Conservation (phyloP, 2,797 vertebrate genomes). For the Discoglossus pictus region DNA sequence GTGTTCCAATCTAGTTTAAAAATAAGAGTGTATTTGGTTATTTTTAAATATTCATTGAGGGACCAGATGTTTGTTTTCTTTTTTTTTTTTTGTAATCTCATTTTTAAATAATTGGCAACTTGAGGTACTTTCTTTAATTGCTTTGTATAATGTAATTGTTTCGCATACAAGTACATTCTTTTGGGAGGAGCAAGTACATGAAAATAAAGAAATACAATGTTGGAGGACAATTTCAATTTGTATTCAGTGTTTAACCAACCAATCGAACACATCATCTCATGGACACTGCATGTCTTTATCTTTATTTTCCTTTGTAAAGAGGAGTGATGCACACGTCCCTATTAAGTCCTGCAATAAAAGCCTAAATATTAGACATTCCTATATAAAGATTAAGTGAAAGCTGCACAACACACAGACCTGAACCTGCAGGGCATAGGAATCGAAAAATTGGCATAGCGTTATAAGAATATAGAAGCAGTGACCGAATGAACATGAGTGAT, state of each 20-base stretch:
- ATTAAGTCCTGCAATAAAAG: too few relatives aligned
- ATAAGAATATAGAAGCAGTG: too few relatives aligned
- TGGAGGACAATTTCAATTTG: slow-evolving; percentile 55
- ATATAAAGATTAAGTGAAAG: too few relatives aligned
- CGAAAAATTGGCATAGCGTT: too few relatives aligned
- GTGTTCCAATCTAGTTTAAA: slow-evolving; percentile 88
- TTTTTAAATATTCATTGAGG: slow-evolving; percentile 86
- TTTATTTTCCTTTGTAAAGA: too few relatives aligned
- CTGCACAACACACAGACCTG: too few relatives aligned
- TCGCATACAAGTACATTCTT: slow-evolving; percentile 98
- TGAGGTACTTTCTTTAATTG: slow-evolving; percentile 99
- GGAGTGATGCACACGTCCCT: too few relatives aligned
- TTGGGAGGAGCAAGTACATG: slow-evolving; percentile 94
- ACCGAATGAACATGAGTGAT: too few relatives aligned
- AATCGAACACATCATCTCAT: too few relatives aligned
- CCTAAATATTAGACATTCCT: too few relatives aligned
- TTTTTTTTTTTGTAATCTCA: slow-evolving; percentile 96
- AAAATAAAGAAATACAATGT: slow-evolving; percentile 98
- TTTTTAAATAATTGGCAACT: slow-evolving; percentile 96
- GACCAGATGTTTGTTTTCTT: slow-evolving; percentile 81
- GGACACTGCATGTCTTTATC: too few relatives aligned
- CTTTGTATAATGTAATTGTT: slow-evolving; percentile 99
- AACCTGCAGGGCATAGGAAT: too few relatives aligned
- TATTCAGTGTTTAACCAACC: background rate
- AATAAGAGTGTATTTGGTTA: slow-evolving; percentile 89